Percentiles rank a stretch among this genome's conserved stretches.
Evolutionary conservation across 2,888 invertebrate species (phyloP).

Genomic region (Serripes groenlandicus): DNA sequence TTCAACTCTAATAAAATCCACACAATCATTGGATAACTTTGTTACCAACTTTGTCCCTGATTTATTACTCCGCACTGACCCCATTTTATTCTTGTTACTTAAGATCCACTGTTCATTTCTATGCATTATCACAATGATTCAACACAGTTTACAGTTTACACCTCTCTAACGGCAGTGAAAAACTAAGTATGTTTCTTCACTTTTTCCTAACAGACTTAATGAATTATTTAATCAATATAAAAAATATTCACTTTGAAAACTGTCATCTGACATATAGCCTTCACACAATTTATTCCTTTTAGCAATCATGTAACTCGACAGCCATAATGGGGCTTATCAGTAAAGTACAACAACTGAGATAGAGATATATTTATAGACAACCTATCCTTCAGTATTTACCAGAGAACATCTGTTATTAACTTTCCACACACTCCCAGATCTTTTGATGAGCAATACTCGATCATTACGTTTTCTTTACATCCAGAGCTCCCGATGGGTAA

Average conservation of each 20-base stretch:
- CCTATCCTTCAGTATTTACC: conserved; percentile 15
- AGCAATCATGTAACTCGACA: not conserved
- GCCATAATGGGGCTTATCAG: conserved; percentile 26
- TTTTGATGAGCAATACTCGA: not conserved
- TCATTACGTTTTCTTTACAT: too few species aligned
- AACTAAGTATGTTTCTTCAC: too few species aligned
- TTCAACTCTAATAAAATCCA: conserved; percentile 15
- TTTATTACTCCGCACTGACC: not conserved
- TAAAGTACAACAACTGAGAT: not conserved
- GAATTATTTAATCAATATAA: too few species aligned
- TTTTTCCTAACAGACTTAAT: too few species aligned
- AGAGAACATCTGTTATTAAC: conserved; percentile 8
- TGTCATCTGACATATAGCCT: too few species aligned
- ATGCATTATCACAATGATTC: not conserved
- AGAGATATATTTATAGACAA: conserved; percentile 7
- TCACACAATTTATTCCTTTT: not conserved
- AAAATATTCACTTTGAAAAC: too few species aligned
- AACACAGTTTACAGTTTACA: too few species aligned
- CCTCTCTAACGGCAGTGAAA: too few species aligned
- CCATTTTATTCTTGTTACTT: conserved; percentile 14
- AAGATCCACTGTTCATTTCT: not conserved
- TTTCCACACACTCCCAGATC: not conserved
- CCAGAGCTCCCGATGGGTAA: too few species aligned
- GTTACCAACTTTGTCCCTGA: too few species aligned
- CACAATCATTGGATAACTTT: conserved; percentile 5